Percentiles rank a stretch among this genome's conserved stretches.
Evolutionary conservation across 2,888 invertebrate species (phyloP).

Genomic region (Gymnocheta viridis): DNA sequence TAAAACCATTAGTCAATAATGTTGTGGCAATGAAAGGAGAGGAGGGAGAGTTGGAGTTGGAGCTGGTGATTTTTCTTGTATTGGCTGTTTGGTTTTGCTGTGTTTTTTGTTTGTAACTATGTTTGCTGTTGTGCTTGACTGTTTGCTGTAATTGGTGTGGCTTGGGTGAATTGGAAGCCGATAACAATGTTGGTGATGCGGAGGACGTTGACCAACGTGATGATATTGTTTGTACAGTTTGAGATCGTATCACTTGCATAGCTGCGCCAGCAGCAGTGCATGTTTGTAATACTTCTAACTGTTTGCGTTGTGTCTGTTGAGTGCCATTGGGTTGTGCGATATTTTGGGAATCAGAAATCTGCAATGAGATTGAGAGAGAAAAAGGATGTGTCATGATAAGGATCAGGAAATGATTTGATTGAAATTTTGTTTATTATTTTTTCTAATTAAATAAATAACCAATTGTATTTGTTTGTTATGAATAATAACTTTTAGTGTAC

Average conservation of each 20-base stretch:
- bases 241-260: constrained; percentile 88
- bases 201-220: constrained; percentile 78
- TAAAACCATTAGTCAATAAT: constrained; percentile 62
- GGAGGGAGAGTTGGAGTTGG: background rate
- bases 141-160: constrained; percentile 70
- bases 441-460: constrained; percentile 14
- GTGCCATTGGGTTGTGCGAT: constrained; percentile 82
- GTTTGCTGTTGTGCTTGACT: constrained; percentile 47
- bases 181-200: constrained; percentile 71
- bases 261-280: constrained; percentile 85
- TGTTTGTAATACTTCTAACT: constrained; percentile 88
- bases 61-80: constrained; percentile 13
- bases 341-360: constrained; percentile 82
- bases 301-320: constrained; percentile 82
- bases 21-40: constrained; percentile 36
- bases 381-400: constrained; percentile 60
- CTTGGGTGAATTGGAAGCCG: constrained; percentile 67
- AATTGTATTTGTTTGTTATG: constrained; percentile 17
- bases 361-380: constrained; percentile 71
- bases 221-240: constrained; percentile 82
- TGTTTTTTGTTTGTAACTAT: constrained; percentile 52
- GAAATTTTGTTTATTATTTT: background rate
- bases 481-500: background rate
- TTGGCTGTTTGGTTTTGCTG: constrained; percentile 15
- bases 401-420: constrained; percentile 68